Evolutionary conservation across 2,797 vertebrate species (phyloP), one percentile per base, ranked within the genome.

Genomic region (Darevskia nairensis): DNA sequence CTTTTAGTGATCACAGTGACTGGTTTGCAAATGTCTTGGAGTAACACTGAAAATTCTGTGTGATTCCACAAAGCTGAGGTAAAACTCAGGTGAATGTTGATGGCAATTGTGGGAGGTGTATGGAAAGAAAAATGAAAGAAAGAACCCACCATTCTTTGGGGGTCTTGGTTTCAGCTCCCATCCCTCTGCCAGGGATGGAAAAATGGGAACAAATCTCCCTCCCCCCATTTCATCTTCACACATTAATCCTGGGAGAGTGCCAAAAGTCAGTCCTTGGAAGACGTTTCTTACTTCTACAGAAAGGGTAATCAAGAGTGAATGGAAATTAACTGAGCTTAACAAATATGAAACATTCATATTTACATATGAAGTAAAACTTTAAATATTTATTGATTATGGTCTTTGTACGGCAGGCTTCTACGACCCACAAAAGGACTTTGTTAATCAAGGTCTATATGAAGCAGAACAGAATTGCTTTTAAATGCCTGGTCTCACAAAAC

Each of bases 361-460:
- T 93, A 89, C 88, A 89, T 94, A 89, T 92, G 80, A 93, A 88
- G 41, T 85, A 46, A 6, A 81, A 85, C 27, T 81, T 81, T 55
- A 89, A 89, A 84, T 85, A 89, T 89, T 81, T 89, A 89, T 89
- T 76, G 77, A 76, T 75, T 81, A 6, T 85, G 50, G 59, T 39
- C 79, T 84, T 86, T 90, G 9, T 59, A 44, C 74, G 68, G 79
- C 91, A 46, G 77, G 90, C 27, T 88, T 91, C 78, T n/a, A 80
- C 71, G 82, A 91, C 83, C 88, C 39, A 91, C 69, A 88, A 80
- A 93, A 85, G 74, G 1, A 1, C 39, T 21, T 71, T 0, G 1
- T 89, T 89, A 91, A 91, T 92, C 89, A 83, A 87, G 90, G 86
- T 89, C 84, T 88, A 29, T 86, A 89, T 91, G 84, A 75, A 89